Base-by-base conservation (phyloP, 2,797 vertebrate genomes). In the Eurystomus glaucurus region DNA sequence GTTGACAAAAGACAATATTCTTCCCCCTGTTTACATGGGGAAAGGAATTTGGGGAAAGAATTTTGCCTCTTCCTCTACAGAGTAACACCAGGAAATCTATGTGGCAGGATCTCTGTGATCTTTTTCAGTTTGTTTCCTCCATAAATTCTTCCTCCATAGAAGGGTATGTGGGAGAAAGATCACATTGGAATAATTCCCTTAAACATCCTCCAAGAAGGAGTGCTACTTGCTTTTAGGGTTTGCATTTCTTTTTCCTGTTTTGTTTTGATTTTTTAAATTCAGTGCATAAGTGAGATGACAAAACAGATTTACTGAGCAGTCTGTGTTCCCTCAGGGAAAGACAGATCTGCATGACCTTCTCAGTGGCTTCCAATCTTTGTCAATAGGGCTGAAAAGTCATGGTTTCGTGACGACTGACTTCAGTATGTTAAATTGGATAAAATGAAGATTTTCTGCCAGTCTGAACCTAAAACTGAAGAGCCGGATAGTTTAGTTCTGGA, bases 11-110 rank as follows among this genome's bases (percentile, higher is more conserved):
- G 31, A 37, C 52, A 85, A 14, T 61, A 60, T 74, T 93, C 41
- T 33, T 28, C 7, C 28, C 20, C 20, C 9, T 61, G 50, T 71
- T 78, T 74, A 71, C 22, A 11, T 10, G 9, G 57, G 39, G 26
- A 92, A 86, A 88, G 18, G 81, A 85, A 92, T 92, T 64, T 83
- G 48, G 91, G 37, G 46, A 41, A 86, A 82, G 70, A 90, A 88
- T 75, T 69, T 71, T 84, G 39, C 25, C 45, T 88, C 52, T 92
- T 90, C 28, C 60, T 80, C 64, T 57, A 5, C 1, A 85, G 61
- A 93, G 85, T 86, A 94, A 90, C 85, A 70, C 18, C 85, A 88
- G 94, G 87, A 96, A 94, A 54, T 52, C 84, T 83, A 60, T 8
- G 41, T 9, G 13, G n/a, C 41, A 80, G 64, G 33, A 68, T 71